phyloP scores from a whole-genome alignment of 2,888 invertebrate species.

The Acrobasis consociella region DNA sequence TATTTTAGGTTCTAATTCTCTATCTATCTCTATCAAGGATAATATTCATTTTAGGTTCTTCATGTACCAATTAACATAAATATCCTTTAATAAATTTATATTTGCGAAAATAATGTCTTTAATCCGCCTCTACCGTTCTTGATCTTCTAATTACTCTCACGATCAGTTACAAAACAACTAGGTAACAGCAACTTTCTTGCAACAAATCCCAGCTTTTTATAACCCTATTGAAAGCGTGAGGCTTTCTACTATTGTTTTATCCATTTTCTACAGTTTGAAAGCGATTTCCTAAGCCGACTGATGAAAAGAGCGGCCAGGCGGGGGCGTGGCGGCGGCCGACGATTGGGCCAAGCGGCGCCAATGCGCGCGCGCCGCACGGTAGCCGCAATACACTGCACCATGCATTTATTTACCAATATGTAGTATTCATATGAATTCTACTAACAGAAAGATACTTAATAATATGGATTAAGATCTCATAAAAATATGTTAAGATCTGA shows the following conservation, averaged over 20 bases:
- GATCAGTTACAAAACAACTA: too few relatives aligned
- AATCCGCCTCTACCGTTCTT: too few relatives aligned
- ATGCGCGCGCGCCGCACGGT: conserved; percentile 77
- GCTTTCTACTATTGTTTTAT: conserved; percentile 16
- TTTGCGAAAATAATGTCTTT: too few relatives aligned
- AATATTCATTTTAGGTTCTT: too few relatives aligned
- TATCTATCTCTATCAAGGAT: too few relatives aligned
- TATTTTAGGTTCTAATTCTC: too few relatives aligned
- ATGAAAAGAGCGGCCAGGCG: conserved; percentile 34
- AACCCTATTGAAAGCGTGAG: background rate
- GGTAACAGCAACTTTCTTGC: too few relatives aligned
- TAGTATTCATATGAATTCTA: conserved; percentile 10
- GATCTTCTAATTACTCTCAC: too few relatives aligned
- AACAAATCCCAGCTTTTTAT: background rate
- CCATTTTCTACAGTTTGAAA: conserved; percentile 26
- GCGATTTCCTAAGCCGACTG: conserved; percentile 3
- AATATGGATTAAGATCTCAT: too few relatives aligned
- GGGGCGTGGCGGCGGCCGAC: conserved; percentile 68
- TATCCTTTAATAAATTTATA: too few relatives aligned
- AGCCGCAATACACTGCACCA: conserved; percentile 50
- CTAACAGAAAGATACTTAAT: conserved; percentile 8
- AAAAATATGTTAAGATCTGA: too few relatives aligned
- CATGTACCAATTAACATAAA: too few relatives aligned
- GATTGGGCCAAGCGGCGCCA: conserved; percentile 74
- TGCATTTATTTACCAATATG: conserved; percentile 22